Conservation (phyloP, 2,888 invertebrate species). For the Acholoe squamosa region DNA sequence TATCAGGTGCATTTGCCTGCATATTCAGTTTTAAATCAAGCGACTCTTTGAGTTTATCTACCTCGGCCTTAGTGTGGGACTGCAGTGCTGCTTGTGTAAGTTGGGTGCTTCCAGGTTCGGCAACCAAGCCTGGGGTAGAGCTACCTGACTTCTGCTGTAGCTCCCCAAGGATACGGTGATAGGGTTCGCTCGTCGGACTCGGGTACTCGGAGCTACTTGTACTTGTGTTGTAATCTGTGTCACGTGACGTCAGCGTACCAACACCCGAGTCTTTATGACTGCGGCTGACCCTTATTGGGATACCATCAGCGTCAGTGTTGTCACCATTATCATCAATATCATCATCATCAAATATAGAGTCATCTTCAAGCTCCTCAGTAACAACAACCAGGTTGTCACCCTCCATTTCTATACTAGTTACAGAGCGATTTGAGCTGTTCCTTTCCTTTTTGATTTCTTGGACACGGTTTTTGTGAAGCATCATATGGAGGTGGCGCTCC, state of each 20-base stretch:
- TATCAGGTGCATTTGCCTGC: conserved; percentile 63
- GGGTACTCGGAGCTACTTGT: conserved; percentile 77
- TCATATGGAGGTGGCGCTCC: conserved; percentile 75
- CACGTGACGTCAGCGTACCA: conserved; percentile 60
- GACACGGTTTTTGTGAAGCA: conserved; percentile 68
- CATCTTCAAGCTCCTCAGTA: conserved; percentile 77
- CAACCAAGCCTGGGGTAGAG: neutral
- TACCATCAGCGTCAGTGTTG: neutral
- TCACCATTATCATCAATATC: conserved; percentile 9
- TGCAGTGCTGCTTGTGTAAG: conserved; percentile 39
- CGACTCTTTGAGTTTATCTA: conserved; percentile 70
- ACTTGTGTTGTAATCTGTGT: conserved; percentile 74
- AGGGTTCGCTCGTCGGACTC: conserved; percentile 73
- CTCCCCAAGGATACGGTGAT: conserved; percentile 72
- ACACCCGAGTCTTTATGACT: conserved; percentile 40
- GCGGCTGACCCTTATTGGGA: neutral
- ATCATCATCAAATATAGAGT: conserved; percentile 48
- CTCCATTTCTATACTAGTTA: conserved; percentile 82
- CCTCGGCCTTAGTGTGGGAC: conserved; percentile 56
- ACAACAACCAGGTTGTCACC: conserved; percentile 83
- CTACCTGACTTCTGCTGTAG: conserved; percentile 63
- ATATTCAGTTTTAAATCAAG: conserved; percentile 70
- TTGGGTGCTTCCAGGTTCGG: neutral
- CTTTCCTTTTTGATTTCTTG: conserved; percentile 58
- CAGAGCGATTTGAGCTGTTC: conserved; percentile 64